phyloP scores from a whole-genome alignment of 2,888 invertebrate species.

The Craniophora ligustri region DNA sequence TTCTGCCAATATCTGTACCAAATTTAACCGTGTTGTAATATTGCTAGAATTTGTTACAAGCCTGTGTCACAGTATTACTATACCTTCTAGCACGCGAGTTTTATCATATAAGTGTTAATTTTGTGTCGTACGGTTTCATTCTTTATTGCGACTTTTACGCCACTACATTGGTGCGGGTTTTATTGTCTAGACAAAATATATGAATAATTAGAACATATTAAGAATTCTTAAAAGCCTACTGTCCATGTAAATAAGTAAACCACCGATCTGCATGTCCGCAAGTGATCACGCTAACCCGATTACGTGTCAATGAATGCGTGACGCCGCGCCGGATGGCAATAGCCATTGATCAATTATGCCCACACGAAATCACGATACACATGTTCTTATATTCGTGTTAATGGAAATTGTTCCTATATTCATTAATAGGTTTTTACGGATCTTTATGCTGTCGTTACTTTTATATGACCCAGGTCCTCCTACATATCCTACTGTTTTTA shows the following conservation, averaged over 20 bases:
- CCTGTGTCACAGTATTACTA: not conserved
- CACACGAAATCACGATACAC: conserved; percentile 58
- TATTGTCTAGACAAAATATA: conserved; percentile 13
- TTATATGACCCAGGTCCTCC: no score
- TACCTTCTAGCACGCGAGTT: not conserved
- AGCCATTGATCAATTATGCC: conserved; percentile 43
- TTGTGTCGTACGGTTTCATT: not conserved
- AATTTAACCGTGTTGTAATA: no score
- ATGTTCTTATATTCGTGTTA: conserved; percentile 45
- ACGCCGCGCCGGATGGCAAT: conserved; percentile 49
- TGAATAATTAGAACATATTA: conserved; percentile 19
- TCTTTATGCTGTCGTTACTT: not conserved
- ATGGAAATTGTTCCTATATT: conserved; percentile 31
- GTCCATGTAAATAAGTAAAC: conserved; percentile 46
- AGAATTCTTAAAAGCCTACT: conserved; percentile 32
- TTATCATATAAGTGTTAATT: not conserved
- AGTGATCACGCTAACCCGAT: conserved; percentile 64
- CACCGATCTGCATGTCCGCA: conserved; percentile 42
- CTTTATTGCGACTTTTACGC: conserved; percentile 1
- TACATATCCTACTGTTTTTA: no score
- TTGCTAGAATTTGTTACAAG: no score
- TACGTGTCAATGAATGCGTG: conserved; percentile 68
- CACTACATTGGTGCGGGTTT: conserved; percentile 1
- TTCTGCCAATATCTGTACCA: no score
- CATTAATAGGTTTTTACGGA: conserved; percentile 13